Evolutionary conservation across 2,797 vertebrate genomes (phyloP).

Genomic region (Emydoidea blandingii): DNA sequence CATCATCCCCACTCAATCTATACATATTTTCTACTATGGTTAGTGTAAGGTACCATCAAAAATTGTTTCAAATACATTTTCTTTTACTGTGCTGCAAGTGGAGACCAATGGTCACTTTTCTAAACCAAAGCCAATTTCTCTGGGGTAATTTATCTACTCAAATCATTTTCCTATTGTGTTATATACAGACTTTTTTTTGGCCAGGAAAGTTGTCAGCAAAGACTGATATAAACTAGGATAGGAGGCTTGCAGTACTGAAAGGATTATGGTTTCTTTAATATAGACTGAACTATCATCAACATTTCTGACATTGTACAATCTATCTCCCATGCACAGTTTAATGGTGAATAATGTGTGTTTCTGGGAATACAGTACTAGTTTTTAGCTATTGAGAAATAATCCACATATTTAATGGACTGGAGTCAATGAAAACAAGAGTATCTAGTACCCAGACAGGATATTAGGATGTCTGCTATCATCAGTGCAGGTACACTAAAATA

Average conservation of each 20-base stretch:
- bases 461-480: background rate
- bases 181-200: background rate
- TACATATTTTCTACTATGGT: too few relatives aligned
- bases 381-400: background rate
- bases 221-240: background rate
- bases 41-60: background rate
- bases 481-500: background rate
- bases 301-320: background rate
- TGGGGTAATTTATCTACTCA: background rate
- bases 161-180: background rate
- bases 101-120: background rate
- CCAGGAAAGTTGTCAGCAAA: background rate
- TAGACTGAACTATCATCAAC: too few relatives aligned
- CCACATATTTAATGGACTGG: too few relatives aligned
- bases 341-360: background rate
- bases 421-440: background rate
- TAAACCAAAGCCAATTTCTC: background rate
- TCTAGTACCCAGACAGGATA: background rate
- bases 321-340: too few relatives aligned
- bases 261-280: background rate
- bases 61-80: background rate
- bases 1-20: too few relatives aligned
- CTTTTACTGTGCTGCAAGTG: background rate
- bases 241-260: background rate
- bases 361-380: background rate